A percentile compares a stretch with the other conserved stretches of the same genome.
These are phyloP conservation scores for Zonotrichia leucophrys DNA, from an alignment of 2,113 vertebrate species.

Conservation along the genomic window DNA sequence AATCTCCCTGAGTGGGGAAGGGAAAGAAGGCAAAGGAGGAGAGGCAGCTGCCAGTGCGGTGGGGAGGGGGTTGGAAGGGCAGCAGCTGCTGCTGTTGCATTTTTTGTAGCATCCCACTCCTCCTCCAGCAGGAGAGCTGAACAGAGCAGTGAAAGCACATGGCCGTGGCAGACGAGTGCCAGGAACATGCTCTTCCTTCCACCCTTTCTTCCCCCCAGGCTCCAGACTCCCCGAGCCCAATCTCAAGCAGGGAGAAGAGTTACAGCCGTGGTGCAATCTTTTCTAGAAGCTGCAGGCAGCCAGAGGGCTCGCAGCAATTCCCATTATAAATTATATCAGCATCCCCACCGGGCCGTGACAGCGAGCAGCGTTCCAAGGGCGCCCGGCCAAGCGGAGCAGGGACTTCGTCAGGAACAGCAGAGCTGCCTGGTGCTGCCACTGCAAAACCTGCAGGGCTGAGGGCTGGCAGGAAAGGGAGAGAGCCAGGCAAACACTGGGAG, in stretches of 20 bases:
- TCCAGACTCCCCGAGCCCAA: neutral
- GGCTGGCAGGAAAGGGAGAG: neutral
- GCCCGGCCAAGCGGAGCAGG: neutral
- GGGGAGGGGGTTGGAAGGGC: neutral
- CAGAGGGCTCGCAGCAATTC: constrained; percentile 20
- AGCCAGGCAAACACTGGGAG: neutral
- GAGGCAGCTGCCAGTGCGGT: neutral
- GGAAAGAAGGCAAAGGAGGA: neutral
- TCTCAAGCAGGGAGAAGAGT: neutral
- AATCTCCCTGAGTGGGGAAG: neutral
- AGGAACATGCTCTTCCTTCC: neutral
- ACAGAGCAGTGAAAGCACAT: neutral
- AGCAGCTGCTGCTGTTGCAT: constrained; percentile 48
- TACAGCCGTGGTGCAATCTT: neutral
- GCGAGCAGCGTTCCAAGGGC: neutral
- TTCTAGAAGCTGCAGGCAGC: neutral
- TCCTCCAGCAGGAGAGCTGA: neutral
- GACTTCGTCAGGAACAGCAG: neutral
- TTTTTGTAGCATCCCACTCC: neutral
- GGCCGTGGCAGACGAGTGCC: constrained; percentile 18
- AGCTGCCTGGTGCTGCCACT: neutral
- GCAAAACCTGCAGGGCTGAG: neutral
- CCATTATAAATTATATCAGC: constrained; percentile 22
- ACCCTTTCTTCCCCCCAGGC: neutral
- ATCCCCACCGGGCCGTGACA: neutral